phyloP scores from a whole-genome alignment of 2,888 invertebrate species.

The Eilema griseolum region DNA sequence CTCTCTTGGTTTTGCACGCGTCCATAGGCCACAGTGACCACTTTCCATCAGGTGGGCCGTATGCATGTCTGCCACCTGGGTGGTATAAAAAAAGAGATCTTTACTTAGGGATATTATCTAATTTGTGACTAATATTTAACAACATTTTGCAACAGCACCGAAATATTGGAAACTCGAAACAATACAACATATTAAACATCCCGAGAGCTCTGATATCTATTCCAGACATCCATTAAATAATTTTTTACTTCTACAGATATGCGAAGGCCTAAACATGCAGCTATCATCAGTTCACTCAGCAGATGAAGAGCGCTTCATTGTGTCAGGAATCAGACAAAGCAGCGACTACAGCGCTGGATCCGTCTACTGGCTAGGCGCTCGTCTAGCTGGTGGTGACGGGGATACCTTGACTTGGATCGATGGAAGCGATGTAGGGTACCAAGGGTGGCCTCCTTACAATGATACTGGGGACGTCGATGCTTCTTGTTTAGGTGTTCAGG shows the following conservation, averaged over 20 bases:
- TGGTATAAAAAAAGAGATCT: too few relatives aligned
- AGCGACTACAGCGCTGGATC: constrained; percentile 91
- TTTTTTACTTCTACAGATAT: constrained; percentile 80
- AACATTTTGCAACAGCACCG: too few relatives aligned
- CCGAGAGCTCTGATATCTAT: too few relatives aligned
- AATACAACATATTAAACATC: too few relatives aligned
- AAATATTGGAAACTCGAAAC: too few relatives aligned
- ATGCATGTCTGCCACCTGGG: too few relatives aligned
- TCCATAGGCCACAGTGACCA: too few relatives aligned
- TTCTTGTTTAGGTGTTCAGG: constrained; percentile 79
- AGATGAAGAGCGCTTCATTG: constrained; percentile 91
- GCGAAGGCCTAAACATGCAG: constrained; percentile 90
- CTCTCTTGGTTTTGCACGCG: too few relatives aligned
- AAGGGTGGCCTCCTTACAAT: constrained; percentile 89
- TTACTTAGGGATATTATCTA: too few relatives aligned
- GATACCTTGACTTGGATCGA: constrained; percentile 88
- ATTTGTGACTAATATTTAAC: too few relatives aligned
- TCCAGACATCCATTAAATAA: too few relatives aligned
- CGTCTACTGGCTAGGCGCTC: constrained; percentile 92
- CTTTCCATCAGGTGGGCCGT: too few relatives aligned
- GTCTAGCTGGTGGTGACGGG: constrained; percentile 55
- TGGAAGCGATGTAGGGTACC: constrained; percentile 87
- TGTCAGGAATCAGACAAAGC: constrained; percentile 89
- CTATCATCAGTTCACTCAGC: constrained; percentile 89
- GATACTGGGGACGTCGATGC: constrained; percentile 74